phyloP scores from a whole-genome alignment of 2,797 vertebrate species.

The Lagocephalus sceleratus region DNA sequence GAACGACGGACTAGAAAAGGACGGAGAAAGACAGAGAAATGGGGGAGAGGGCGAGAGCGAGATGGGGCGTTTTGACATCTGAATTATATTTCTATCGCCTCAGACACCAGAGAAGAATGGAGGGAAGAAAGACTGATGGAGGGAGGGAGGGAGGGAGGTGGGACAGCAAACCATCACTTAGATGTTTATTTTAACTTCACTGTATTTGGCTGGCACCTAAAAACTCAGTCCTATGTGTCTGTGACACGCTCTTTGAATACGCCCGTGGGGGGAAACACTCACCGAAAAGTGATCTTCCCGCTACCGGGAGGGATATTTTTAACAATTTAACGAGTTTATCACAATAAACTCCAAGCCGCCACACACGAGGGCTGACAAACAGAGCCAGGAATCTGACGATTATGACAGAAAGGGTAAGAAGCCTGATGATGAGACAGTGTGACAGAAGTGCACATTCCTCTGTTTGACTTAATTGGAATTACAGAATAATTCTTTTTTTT shows the following conservation, averaged over 20 bases:
- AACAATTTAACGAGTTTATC: conserved; percentile 40
- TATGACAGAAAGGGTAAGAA: conserved; percentile 39
- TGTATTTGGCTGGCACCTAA: conserved; percentile 71
- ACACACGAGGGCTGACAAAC: conserved; percentile 56
- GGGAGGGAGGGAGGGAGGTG: conserved; percentile 59
- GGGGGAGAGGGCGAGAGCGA: conserved; percentile 69
- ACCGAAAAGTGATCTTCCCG: conserved; percentile 44
- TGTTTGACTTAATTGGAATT: conserved; percentile 7
- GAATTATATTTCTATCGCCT: conserved; percentile 82
- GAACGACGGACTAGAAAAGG: conserved; percentile 75
- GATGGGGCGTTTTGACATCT: conserved; percentile 80
- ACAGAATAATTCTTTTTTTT: conserved; percentile 21
- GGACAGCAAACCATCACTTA: conserved; percentile 74
- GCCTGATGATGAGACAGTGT: conserved; percentile 31
- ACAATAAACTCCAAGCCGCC: conserved; percentile 43
- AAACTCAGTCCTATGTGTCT: conserved; percentile 60
- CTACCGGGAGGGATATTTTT: conserved; percentile 23
- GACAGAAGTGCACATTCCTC: conserved; percentile 30
- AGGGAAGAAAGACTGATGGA: conserved; percentile 57
- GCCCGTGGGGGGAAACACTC: conserved; percentile 38
- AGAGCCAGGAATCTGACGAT: conserved; percentile 41
- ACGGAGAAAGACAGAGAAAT: conserved; percentile 68
- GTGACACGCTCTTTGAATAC: conserved; percentile 62
- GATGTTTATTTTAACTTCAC: conserved; percentile 84
- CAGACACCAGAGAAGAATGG: conserved; percentile 68